A percentile compares a stretch with the other conserved stretches of the same genome.
phyloP scores from a whole-genome alignment of 30 jellyfish, hydroid and myxozoan species.

The Aurelia sp. region DNA sequence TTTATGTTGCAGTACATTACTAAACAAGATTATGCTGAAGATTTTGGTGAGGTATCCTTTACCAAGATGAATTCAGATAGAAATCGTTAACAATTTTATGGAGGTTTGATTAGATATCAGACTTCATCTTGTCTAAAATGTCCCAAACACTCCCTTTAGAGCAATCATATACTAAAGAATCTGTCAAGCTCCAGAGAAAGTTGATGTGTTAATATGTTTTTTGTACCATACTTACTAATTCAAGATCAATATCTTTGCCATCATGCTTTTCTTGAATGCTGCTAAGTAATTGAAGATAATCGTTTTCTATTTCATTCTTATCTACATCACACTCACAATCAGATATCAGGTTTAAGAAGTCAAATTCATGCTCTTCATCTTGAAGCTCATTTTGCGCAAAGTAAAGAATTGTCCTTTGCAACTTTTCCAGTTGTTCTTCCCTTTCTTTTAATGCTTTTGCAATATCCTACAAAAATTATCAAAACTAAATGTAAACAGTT shows the following conservation, averaged over 20 bases:
- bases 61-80: too few species aligned
- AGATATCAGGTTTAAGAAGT: constrained; percentile 22
- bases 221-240: constrained; percentile 17
- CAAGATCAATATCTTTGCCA: constrained; percentile 56
- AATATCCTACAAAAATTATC: constrained; percentile 6
- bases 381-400: constrained; percentile 8
- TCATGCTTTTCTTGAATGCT: not conserved
- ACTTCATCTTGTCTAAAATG: too few species aligned
- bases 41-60: too few species aligned
- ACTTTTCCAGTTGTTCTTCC: constrained; percentile 16
- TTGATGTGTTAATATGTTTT: too few species aligned
- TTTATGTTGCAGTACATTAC: too few species aligned
- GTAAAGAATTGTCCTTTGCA: constrained; percentile 48
- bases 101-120: too few species aligned
- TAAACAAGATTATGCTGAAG: too few species aligned
- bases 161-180: too few species aligned
- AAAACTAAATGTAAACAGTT: not conserved
- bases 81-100: too few species aligned
- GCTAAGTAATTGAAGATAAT: constrained; percentile 10
- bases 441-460: constrained; percentile 26
- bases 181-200: too few species aligned
- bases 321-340: not conserved
- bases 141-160: too few species aligned
- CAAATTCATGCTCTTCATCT: constrained; percentile 11
- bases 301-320: constrained; percentile 9